phyloP scores from a whole-genome alignment of 2,797 vertebrate genomes.

The Halcyon leucocephala region DNA sequence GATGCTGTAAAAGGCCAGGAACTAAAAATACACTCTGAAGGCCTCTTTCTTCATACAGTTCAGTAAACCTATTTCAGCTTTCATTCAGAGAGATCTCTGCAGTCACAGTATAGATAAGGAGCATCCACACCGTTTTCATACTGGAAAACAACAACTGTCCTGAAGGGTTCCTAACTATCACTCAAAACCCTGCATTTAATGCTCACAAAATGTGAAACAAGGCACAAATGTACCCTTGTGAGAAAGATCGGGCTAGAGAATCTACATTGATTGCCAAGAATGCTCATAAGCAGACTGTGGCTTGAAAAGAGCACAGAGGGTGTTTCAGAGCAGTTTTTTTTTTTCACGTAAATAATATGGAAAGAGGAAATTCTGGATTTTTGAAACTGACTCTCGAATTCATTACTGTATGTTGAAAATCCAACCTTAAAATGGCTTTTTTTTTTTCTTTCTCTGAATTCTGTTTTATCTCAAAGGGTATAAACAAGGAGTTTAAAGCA shows the following conservation, averaged over 20 bases:
- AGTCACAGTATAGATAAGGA: neutral
- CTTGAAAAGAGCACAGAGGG: neutral
- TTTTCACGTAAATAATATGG: neutral
- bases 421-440: rapidly evolving
- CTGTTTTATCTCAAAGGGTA: neutral
- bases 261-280: neutral
- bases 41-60: neutral
- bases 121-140: neutral
- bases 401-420: neutral
- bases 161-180: neutral
- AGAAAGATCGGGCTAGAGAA: neutral
- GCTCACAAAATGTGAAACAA: neutral
- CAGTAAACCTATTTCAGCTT: neutral
- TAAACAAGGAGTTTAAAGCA: neutral
- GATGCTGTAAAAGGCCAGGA: neutral
- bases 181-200: neutral
- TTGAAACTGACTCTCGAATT: neutral
- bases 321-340: neutral
- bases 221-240: neutral
- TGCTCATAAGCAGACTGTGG: neutral
- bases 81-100: neutral
- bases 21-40: neutral
- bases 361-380: neutral
- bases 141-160: neutral
- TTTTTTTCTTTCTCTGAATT: neutral